Percentiles rank a stretch among this genome's conserved stretches.
phyloP scores from a whole-genome alignment of 2,113 vertebrate genomes.

The Psettodes erumei region DNA sequence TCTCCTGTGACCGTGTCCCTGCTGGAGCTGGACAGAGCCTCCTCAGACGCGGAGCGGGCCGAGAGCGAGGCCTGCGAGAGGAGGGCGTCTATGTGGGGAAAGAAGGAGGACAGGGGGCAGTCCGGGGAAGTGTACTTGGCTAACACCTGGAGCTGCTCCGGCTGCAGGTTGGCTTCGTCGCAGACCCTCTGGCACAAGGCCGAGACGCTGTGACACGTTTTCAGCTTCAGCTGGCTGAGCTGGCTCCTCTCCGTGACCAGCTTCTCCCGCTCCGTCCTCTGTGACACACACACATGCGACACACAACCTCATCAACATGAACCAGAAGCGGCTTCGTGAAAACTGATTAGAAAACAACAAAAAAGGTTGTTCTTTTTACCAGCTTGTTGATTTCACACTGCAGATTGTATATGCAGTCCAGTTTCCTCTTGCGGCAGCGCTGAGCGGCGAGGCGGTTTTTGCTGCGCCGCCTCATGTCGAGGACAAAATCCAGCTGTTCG shows the following conservation, averaged over 20 bases:
- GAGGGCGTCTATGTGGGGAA: constrained; percentile 78
- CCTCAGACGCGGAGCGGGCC: constrained; percentile 46
- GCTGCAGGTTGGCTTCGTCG: constrained; percentile 88
- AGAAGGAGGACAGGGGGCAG: constrained; percentile 89
- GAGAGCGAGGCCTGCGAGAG: constrained; percentile 51
- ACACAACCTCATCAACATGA: neutral
- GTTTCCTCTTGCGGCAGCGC: constrained; percentile 95
- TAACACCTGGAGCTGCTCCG: constrained; percentile 92
- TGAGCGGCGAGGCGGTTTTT: constrained; percentile 96
- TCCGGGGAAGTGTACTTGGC: constrained; percentile 90
- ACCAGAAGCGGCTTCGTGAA: neutral
- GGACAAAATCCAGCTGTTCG: constrained; percentile 93
- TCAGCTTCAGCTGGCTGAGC: constrained; percentile 87
- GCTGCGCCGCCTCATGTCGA: constrained; percentile 93
- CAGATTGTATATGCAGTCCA: constrained; percentile 96
- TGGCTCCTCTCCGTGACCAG: constrained; percentile 88
- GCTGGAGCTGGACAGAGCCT: constrained; percentile 38
- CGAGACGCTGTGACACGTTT: constrained; percentile 89
- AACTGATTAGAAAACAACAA: neutral
- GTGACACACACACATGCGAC: constrained; percentile 43
- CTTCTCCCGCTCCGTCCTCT: constrained; percentile 91
- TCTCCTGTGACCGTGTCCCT: constrained; percentile 37
- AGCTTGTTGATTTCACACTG: constrained; percentile 95
- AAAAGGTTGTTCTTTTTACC: constrained; percentile 76
- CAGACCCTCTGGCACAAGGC: constrained; percentile 92